A percentile compares a stretch with the other conserved stretches of the same genome.
phyloP scores from a whole-genome alignment of 2,888 invertebrate species.

The Melolontha melolontha region DNA sequence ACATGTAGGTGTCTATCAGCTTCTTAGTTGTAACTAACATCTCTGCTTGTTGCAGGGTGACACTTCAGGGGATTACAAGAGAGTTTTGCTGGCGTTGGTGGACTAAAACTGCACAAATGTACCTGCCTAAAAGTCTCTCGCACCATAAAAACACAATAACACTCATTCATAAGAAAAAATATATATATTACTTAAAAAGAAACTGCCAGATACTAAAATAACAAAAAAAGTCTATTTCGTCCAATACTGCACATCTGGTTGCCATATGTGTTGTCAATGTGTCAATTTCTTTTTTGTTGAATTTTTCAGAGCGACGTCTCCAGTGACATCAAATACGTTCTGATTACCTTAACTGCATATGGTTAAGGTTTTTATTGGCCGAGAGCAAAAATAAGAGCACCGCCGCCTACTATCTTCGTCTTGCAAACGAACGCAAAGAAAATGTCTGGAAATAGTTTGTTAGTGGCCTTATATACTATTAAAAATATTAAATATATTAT shows the following conservation, averaged over 20 bases:
- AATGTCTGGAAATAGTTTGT: slow-evolving; percentile 39
- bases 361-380: slow-evolving; percentile 47
- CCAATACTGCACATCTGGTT: slow-evolving; percentile 34
- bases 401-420: slow-evolving; percentile 37
- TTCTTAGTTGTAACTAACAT: slow-evolving; percentile 43
- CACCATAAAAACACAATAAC: slow-evolving; percentile 49
- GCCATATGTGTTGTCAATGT: slow-evolving; percentile 33
- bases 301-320: slow-evolving; percentile 77
- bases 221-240: slow-evolving; percentile 26
- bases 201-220: slow-evolving; percentile 54
- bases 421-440: slow-evolving; percentile 24
- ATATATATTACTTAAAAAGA: slow-evolving; percentile 32
- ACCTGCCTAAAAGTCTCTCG: slow-evolving; percentile 50
- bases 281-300: slow-evolving; percentile 36
- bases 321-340: slow-evolving; percentile 74
- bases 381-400: slow-evolving; percentile 26
- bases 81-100: slow-evolving; percentile 87
- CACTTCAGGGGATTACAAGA: slow-evolving; percentile 94
- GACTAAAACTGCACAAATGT: slow-evolving; percentile 67
- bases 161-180: slow-evolving; percentile 39
- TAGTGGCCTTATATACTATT: slow-evolving; percentile 44
- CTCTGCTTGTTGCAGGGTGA: slow-evolving; percentile 80
- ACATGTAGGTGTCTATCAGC: neutral
- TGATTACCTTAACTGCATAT: slow-evolving; percentile 69
- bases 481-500: slow-evolving; percentile 21